Conservation (phyloP, 2,113 vertebrate species). For the Prunella fulvescens region DNA sequence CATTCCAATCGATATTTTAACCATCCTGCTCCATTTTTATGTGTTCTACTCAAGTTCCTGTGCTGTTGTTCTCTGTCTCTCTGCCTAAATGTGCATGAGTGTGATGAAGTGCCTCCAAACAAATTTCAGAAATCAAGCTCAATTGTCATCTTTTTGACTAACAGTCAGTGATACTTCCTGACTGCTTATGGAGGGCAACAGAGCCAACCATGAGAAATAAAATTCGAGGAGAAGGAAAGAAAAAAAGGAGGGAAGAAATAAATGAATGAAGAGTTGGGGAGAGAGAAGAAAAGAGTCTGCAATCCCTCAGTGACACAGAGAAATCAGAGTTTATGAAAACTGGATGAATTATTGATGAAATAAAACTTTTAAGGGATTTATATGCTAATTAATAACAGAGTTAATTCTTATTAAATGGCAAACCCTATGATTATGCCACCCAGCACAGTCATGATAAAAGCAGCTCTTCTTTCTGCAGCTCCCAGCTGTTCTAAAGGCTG, state of each 20-base stretch:
- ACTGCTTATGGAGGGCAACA: neutral
- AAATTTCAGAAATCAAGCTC: neutral
- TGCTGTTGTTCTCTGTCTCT: neutral
- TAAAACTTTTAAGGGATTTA: neutral
- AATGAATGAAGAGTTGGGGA: neutral
- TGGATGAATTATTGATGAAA: slow-evolving; percentile 1
- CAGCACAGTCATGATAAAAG: neutral
- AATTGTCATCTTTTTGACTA: neutral
- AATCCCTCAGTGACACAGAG: neutral
- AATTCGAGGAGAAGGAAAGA: neutral
- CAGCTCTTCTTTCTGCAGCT: neutral
- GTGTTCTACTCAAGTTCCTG: neutral
- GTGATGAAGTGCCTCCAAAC: neutral
- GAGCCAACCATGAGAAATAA: neutral
- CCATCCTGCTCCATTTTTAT: neutral
- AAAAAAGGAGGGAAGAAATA: neutral
- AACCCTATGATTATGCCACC: neutral
- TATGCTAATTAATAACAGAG: neutral
- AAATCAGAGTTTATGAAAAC: neutral
- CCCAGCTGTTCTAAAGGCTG: neutral
- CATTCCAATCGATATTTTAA: neutral
- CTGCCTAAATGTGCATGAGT: neutral
- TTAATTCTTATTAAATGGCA: neutral
- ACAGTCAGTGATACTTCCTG: neutral
- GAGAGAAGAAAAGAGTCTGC: neutral